phyloP scores from a whole-genome alignment of 2,797 vertebrate genomes.

The Bufotes viridis region DNA sequence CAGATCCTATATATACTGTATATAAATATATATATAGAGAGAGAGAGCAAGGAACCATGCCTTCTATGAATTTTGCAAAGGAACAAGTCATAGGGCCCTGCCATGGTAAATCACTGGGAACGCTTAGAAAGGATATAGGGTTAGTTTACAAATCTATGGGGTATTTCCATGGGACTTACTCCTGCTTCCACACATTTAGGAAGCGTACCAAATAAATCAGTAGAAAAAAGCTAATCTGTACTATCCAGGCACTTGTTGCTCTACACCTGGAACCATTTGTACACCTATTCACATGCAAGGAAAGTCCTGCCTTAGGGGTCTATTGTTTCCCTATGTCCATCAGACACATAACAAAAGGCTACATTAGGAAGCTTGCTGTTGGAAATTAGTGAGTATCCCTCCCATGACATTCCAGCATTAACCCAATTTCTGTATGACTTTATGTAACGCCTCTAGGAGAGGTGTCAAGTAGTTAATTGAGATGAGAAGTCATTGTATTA shows the following conservation, averaged over 20 bases:
- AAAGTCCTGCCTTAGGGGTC: conserved; percentile 43
- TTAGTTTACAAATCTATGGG: conserved; percentile 49
- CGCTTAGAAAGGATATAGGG: conserved; percentile 10
- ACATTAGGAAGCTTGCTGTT: conserved; percentile 61
- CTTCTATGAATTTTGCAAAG: no score
- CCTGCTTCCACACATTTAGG: conserved; percentile 5
- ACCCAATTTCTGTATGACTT: conserved; percentile 23
- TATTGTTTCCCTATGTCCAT: conserved; percentile 48
- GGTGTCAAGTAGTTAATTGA: conserved; percentile 55
- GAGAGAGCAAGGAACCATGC: no score
- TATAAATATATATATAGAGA: no score
- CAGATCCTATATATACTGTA: no score
- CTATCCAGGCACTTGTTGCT: conserved; percentile 27
- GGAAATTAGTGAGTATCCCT: conserved; percentile 57
- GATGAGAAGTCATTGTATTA: conserved; percentile 55
- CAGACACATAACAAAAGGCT: conserved; percentile 46
- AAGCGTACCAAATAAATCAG: conserved; percentile 7
- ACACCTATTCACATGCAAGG: conserved; percentile 58
- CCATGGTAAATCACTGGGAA: not conserved
- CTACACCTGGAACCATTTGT: conserved; percentile 60
- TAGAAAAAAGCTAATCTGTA: conserved; percentile 30
- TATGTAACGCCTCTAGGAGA: conserved; percentile 39
- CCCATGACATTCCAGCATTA: conserved; percentile 58
- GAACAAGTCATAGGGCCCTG: not conserved
- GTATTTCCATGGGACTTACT: conserved; percentile 46